Evolutionary conservation across 2,888 invertebrate species (phyloP).

Genomic region (Smittia aterrima): DNA sequence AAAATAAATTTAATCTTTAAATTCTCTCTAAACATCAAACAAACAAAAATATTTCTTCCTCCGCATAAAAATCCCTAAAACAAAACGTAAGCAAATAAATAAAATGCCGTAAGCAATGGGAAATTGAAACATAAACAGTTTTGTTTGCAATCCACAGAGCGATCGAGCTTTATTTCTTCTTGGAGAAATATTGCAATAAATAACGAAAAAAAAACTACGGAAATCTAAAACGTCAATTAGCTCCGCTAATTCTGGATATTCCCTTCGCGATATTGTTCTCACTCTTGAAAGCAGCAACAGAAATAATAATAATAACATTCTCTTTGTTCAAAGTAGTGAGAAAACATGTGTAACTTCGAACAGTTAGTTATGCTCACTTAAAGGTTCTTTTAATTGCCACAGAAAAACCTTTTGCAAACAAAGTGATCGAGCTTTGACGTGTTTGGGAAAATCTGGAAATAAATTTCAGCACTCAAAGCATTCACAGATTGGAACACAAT

Average conservation of each 20-base stretch:
- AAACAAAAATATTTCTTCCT: too few relatives aligned
- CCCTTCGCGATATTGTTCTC: conserved; percentile 11
- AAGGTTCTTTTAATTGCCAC: conserved; percentile 12
- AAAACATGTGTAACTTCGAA: not conserved
- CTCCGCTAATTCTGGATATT: conserved; percentile 27
- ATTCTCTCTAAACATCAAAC: too few relatives aligned
- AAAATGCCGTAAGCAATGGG: not conserved
- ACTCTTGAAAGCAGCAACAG: not conserved
- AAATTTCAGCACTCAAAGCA: not conserved
- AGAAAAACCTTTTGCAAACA: not conserved
- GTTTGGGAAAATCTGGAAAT: not conserved
- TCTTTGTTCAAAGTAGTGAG: not conserved
- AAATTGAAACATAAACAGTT: conserved; percentile 35
- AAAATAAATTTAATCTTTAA: too few relatives aligned
- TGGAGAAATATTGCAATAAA: conserved; percentile 5
- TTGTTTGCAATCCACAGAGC: not conserved
- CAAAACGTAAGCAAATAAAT: not conserved
- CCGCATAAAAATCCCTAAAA: too few relatives aligned
- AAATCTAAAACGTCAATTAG: conserved; percentile 36
- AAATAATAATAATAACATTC: not conserved
- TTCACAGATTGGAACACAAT: not conserved
- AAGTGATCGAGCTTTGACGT: not conserved
- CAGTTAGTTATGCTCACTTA: not conserved
- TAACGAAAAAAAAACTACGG: conserved; percentile 1
- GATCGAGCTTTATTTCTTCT: not conserved